Evolutionary conservation across 1,140 invertebrate species (phyloP).

Genomic region (Dendroctonus ponderosae): DNA sequence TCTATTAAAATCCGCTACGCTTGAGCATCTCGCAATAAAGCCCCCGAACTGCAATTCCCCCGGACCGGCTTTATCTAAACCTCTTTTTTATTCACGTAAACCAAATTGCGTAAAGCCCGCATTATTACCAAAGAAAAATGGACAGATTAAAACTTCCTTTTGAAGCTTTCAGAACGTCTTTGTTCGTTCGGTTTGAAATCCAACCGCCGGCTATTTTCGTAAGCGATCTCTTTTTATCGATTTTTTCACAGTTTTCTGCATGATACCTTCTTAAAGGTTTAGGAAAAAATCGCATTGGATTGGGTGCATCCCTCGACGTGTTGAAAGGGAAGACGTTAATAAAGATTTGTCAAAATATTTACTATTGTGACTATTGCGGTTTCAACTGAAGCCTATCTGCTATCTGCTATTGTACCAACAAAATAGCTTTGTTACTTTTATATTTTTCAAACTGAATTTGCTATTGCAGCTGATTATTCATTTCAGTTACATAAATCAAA

Average conservation of each 20-base stretch:
- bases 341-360: conserved; percentile 37
- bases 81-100: conserved; percentile 27
- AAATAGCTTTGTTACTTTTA: background rate
- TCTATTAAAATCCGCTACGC: conserved; percentile 30
- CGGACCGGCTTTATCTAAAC: conserved; percentile 22
- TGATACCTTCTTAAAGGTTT: conserved; percentile 25
- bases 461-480: background rate
- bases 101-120: conserved; percentile 29
- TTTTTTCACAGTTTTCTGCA: conserved; percentile 28
- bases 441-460: background rate
- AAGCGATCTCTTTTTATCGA: conserved; percentile 20
- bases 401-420: background rate
- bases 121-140: conserved; percentile 28
- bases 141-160: conserved; percentile 28
- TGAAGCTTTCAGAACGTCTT: conserved; percentile 23
- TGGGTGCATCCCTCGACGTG: conserved; percentile 5
- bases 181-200: conserved; percentile 20
- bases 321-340: conserved; percentile 29
- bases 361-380: background rate
- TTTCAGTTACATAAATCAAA: background rate
- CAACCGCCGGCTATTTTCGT: conserved; percentile 21
- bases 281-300: conserved; percentile 28
- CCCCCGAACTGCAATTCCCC: conserved; percentile 22
- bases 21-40: conserved; percentile 33
- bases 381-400: too few relatives aligned